phyloP scores from a whole-genome alignment of 2,113 vertebrate species.

The Cochlearius cochlearius region DNA sequence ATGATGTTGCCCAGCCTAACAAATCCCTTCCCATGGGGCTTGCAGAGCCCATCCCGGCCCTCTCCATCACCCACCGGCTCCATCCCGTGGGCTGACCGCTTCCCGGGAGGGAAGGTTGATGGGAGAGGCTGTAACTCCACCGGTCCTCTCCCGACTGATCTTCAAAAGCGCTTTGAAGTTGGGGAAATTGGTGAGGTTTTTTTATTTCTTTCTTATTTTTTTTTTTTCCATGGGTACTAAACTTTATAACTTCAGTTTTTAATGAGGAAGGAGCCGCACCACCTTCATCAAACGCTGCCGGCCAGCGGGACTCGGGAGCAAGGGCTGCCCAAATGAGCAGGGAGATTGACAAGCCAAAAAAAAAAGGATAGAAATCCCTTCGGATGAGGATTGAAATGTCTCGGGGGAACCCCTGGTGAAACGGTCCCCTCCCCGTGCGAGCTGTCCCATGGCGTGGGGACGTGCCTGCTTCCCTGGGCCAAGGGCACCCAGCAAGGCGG shows the following conservation, averaged over 20 bases:
- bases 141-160: background rate
- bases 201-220: background rate
- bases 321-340: background rate
- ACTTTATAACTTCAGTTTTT: background rate
- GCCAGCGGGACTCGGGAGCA: background rate
- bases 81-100: rapidly evolving
- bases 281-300: background rate
- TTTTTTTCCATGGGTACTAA: background rate
- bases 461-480: background rate
- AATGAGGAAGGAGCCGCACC: background rate
- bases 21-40: background rate
- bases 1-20: background rate
- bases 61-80: background rate
- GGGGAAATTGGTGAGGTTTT: background rate
- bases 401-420: background rate
- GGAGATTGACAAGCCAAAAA: background rate
- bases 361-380: background rate
- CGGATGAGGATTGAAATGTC: background rate
- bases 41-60: rapidly evolving
- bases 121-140: background rate
- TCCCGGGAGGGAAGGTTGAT: background rate
- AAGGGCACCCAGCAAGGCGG: rapidly evolving
- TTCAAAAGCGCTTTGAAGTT: slow-evolving; percentile 1
- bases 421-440: background rate
- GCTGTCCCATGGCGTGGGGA: rapidly evolving